phyloP scores from a whole-genome alignment of 2,888 invertebrate genomes.

The Brachyptera risi region DNA sequence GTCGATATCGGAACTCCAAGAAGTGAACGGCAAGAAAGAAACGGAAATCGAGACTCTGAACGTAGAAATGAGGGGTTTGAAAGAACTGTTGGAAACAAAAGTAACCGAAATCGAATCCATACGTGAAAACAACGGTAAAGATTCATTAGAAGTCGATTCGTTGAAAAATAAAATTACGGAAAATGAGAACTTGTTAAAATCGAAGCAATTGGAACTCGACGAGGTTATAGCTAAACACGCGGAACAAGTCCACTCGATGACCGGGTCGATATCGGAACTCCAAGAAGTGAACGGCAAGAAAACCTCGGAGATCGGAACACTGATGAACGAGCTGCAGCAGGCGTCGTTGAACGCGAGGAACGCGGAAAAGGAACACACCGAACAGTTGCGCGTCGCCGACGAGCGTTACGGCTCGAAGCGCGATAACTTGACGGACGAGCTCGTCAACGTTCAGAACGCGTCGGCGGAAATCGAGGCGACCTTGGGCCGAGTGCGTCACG shows the following conservation, averaged over 20 bases:
- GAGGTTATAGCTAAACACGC: background rate
- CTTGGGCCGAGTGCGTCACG: background rate
- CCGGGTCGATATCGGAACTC: background rate
- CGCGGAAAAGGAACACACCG: background rate
- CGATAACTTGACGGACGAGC: background rate
- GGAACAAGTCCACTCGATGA: background rate
- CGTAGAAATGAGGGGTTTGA: background rate
- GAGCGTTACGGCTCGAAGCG: constrained; percentile 1
- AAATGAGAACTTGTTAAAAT: background rate
- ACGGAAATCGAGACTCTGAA: background rate
- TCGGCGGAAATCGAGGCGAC: constrained; percentile 7
- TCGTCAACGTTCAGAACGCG: background rate
- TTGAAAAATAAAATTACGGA: background rate
- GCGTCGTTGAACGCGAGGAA: background rate
- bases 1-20: background rate
- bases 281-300: background rate
- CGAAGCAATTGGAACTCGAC: background rate
- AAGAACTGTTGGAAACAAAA: too few relatives aligned
- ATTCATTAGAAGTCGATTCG: too few relatives aligned
- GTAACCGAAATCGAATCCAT: too few relatives aligned
- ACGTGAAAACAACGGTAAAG: too few relatives aligned
- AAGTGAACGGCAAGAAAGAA: background rate
- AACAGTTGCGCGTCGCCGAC: background rate
- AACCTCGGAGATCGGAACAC: background rate
- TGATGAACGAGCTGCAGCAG: background rate